A percentile compares a stretch with the other conserved stretches of the same genome.
These are phyloP conservation scores for Drosophila buzzatii DNA, from an alignment of 2,888 invertebrate genomes.

Conservation along the genomic window DNA sequence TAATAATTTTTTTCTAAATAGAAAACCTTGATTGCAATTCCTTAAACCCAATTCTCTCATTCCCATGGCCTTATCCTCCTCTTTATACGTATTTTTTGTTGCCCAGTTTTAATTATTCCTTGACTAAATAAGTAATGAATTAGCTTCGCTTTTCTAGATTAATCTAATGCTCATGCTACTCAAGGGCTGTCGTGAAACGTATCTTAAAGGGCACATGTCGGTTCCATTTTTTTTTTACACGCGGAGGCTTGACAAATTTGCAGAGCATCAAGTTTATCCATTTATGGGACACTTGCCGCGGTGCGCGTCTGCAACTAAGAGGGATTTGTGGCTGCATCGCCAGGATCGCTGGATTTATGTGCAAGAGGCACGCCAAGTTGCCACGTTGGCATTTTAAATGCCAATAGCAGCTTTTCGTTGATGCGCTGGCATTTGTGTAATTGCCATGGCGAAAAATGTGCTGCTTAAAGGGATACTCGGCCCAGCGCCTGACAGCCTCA, in stretches of 20 bases:
- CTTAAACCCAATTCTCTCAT: not conserved
- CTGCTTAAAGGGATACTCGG: slow-evolving; percentile 42
- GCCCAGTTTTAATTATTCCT: not conserved
- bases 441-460: slow-evolving; percentile 57
- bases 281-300: slow-evolving; percentile 40
- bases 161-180: slow-evolving; percentile 16
- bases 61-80: not conserved
- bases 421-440: slow-evolving; percentile 73
- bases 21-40: no score
- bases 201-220: slow-evolving; percentile 4
- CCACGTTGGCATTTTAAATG: slow-evolving; percentile 62
- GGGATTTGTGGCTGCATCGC: slow-evolving; percentile 35
- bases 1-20: not conserved
- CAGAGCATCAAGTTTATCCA: slow-evolving; percentile 36
- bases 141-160: slow-evolving; percentile 6
- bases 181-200: not conserved
- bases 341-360: slow-evolving; percentile 73
- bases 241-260: slow-evolving; percentile 58
- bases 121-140: not conserved
- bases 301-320: slow-evolving; percentile 9
- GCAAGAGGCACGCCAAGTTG: slow-evolving; percentile 61
- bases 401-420: slow-evolving; percentile 67
- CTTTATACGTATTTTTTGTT: not conserved
- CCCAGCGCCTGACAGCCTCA: slow-evolving; percentile 47
- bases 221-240: slow-evolving; percentile 5